Evolutionary conservation across 2,888 invertebrate genomes (phyloP).

Genomic region (Cheilosia urbana): DNA sequence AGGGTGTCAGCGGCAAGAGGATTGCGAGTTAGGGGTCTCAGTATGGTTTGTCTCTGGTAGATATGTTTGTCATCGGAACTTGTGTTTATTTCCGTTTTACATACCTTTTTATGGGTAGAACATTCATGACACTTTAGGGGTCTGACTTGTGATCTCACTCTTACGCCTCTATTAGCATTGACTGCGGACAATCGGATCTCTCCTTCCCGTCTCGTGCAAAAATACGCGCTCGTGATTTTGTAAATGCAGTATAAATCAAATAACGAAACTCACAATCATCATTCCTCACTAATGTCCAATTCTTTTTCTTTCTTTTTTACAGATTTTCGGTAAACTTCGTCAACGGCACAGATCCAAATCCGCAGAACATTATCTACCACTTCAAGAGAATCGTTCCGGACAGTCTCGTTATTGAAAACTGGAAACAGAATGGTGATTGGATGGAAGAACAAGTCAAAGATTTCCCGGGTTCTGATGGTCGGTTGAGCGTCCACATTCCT

Average conservation of each 20-base stretch:
- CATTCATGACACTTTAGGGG: too few relatives aligned
- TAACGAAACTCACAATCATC: slow-evolving; percentile 13
- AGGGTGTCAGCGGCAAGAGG: too few relatives aligned
- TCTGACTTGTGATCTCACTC: too few relatives aligned
- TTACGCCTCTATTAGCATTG: too few relatives aligned
- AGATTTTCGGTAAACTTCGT: slow-evolving; percentile 83
- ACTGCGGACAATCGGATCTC: too few relatives aligned
- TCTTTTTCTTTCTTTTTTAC: slow-evolving; percentile 73
- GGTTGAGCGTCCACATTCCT: slow-evolving; percentile 72
- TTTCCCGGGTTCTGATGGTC: slow-evolving; percentile 78
- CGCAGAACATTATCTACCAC: slow-evolving; percentile 81
- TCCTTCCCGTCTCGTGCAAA: too few relatives aligned
- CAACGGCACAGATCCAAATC: slow-evolving; percentile 79
- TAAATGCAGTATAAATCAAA: not conserved
- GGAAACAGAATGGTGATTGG: slow-evolving; percentile 81
- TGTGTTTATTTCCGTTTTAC: too few relatives aligned
- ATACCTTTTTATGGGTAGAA: too few relatives aligned
- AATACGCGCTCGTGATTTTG: too few relatives aligned
- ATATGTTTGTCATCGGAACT: too few relatives aligned
- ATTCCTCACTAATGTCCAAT: slow-evolving; percentile 1
- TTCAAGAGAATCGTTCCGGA: slow-evolving; percentile 80
- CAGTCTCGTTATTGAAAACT: slow-evolving; percentile 80
- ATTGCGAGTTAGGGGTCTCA: too few relatives aligned
- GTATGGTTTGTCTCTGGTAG: rapidly evolving
- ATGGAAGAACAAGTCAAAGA: slow-evolving; percentile 77